phyloP scores from a whole-genome alignment of 2,113 vertebrate species.

The Crotalus helleri region DNA sequence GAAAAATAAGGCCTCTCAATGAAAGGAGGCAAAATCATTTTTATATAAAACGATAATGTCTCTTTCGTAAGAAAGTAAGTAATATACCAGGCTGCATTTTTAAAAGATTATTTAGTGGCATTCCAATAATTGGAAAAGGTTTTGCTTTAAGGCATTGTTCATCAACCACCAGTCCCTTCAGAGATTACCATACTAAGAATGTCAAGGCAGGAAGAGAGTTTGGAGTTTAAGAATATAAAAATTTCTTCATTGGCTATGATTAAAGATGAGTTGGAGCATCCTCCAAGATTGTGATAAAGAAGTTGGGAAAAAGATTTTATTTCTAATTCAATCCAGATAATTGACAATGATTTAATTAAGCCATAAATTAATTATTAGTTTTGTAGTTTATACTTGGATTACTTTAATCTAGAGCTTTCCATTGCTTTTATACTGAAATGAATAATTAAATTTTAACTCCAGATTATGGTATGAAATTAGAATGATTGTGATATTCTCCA shows the following conservation, averaged over 20 bases:
- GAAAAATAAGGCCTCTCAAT: background rate
- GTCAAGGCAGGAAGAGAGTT: background rate
- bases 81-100: background rate
- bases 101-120: background rate
- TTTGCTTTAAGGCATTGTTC: background rate
- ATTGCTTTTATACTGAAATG: background rate
- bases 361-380: background rate
- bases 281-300: background rate
- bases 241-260: background rate
- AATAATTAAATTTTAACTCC: background rate
- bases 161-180: background rate
- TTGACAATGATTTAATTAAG: background rate
- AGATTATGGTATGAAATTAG: background rate
- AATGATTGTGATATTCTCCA: background rate
- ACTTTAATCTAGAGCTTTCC: background rate
- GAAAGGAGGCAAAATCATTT: background rate
- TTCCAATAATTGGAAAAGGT: background rate
- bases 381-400: background rate
- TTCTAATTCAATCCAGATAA: background rate
- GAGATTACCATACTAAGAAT: background rate
- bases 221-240: background rate
- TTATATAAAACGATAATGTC: background rate
- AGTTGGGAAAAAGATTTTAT: background rate
- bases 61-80: background rate
- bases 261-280: background rate